Conservation (phyloP, 2,797 vertebrate species). For the Semotilus atromaculatus region DNA sequence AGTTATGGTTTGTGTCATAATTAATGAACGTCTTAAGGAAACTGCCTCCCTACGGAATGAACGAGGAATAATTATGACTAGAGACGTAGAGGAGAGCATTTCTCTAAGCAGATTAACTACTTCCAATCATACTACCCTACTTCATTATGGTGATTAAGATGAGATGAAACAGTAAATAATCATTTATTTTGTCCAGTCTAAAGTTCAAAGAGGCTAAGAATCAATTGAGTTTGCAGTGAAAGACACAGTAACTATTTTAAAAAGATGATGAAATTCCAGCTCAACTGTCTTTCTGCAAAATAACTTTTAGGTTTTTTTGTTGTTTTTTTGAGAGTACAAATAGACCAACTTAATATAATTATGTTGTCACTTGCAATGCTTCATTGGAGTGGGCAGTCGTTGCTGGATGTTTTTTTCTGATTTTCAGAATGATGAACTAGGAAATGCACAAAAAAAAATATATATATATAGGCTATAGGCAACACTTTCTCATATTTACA, state of each 20-base stretch:
- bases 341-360: too few species aligned
- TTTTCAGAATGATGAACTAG: too few species aligned
- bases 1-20: slow-evolving; percentile 57
- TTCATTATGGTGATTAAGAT: slow-evolving; percentile 44
- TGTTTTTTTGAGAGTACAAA: too few species aligned
- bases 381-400: too few species aligned
- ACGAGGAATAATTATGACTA: slow-evolving; percentile 47
- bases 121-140: slow-evolving; percentile 30
- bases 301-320: background rate
- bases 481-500: too few species aligned
- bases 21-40: slow-evolving; percentile 54
- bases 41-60: slow-evolving; percentile 44
- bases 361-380: too few species aligned
- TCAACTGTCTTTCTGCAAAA: background rate
- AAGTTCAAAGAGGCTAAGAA: slow-evolving; percentile 1
- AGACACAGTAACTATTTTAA: background rate
- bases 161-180: slow-evolving; percentile 21
- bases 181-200: background rate
- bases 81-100: slow-evolving; percentile 27
- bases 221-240: background rate
- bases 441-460: too few species aligned
- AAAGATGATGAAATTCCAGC: background rate
- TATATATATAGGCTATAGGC: too few species aligned
- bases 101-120: slow-evolving; percentile 37
- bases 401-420: too few species aligned